Percentiles rank a stretch among this genome's conserved stretches.
Conservation (phyloP, 2,888 invertebrate genomes). For the Cantharis flavilabris region DNA sequence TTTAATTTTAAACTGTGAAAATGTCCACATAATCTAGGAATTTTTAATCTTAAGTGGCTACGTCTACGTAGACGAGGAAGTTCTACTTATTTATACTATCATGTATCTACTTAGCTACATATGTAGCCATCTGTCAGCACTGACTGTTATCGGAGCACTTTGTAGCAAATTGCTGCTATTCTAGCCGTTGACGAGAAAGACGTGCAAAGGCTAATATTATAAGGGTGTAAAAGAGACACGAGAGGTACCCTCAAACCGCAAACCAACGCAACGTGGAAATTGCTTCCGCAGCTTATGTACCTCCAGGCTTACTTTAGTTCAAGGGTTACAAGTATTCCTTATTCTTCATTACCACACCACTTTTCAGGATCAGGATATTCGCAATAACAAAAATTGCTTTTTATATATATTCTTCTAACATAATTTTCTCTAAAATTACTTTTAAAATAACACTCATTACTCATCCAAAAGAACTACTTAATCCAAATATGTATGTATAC, state of each 20-base stretch:
- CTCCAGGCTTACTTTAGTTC: conserved; percentile 43
- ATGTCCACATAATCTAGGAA: background rate
- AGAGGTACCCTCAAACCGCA: conserved; percentile 46
- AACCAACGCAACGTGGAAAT: conserved; percentile 52
- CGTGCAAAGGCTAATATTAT: conserved; percentile 4
- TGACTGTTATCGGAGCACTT: conserved; percentile 54
- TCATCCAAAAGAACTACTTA: background rate
- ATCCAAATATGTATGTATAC: background rate
- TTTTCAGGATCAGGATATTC: conserved; percentile 24
- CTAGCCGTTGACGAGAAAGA: conserved; percentile 28
- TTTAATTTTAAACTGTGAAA: conserved; percentile 26
- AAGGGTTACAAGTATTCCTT: conserved; percentile 43
- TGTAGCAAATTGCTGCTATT: conserved; percentile 53
- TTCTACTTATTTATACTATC: conserved; percentile 53
- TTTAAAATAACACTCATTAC: background rate
- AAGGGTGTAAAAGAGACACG: conserved; percentile 37
- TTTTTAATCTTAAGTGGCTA: too few relatives aligned
- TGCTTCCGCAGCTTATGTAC: conserved; percentile 45
- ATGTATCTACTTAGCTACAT: conserved; percentile 51
- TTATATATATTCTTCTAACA: conserved; percentile 22
- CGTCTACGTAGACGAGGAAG: conserved; percentile 50
- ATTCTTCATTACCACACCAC: conserved; percentile 27
- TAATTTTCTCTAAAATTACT: conserved; percentile 15
- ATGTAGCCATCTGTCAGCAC: conserved; percentile 55
- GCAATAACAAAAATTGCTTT: conserved; percentile 24